Percentiles rank a stretch among this genome's conserved stretches.
These are phyloP conservation scores for Gonioctena quinquepunctata DNA, from an alignment of 1,140 invertebrate genomes.

Conservation along the genomic window DNA sequence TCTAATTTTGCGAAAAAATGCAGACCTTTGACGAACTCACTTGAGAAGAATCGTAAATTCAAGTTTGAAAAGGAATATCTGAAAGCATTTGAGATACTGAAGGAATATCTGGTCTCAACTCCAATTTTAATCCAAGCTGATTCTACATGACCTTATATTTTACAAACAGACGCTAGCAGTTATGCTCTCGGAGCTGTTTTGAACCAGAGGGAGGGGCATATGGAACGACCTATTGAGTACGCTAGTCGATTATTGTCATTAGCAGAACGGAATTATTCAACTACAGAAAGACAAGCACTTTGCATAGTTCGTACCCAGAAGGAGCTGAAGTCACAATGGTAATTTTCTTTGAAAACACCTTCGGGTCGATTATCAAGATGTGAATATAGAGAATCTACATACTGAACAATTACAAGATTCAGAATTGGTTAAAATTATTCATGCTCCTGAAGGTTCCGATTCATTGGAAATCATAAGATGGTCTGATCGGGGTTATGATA, in stretches of 20 bases:
- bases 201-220: conserved; percentile 32
- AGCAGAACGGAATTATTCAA: conserved; percentile 51
- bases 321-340: conserved; percentile 55
- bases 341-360: conserved; percentile 55
- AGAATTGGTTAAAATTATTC: too few species aligned
- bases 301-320: conserved; percentile 51
- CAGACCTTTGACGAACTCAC: too few species aligned
- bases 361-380: conserved; percentile 51
- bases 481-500: too few species aligned
- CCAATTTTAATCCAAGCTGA: conserved; percentile 20
- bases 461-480: too few species aligned
- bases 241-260: not conserved
- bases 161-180: too few species aligned
- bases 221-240: not conserved
- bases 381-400: too few species aligned
- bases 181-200: conserved; percentile 38
- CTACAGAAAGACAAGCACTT: conserved; percentile 53
- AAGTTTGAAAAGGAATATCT: conserved; percentile 39
- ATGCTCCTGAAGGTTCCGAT: too few species aligned
- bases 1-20: too few species aligned
- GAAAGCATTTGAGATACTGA: conserved; percentile 35
- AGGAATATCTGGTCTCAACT: conserved; percentile 7
- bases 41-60: conserved; percentile 46
- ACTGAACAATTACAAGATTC: too few species aligned
- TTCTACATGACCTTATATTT: not conserved